Conservation (phyloP, 1,140 invertebrate species). For the Drosophila varians region DNA sequence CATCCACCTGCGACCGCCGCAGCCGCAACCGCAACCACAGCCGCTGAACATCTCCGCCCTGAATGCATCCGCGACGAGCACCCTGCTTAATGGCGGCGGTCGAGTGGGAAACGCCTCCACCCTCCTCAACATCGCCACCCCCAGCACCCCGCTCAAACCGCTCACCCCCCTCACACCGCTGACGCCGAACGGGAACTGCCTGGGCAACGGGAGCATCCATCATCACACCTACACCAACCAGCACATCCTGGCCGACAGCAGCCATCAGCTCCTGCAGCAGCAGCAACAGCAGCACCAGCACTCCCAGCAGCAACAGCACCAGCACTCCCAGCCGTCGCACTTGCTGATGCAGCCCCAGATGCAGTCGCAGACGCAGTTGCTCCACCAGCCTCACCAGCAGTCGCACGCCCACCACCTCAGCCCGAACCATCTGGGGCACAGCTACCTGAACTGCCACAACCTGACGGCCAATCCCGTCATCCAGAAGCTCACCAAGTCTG, state of each 20-base stretch:
- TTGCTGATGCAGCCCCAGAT: slow-evolving; percentile 7
- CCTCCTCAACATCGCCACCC: slow-evolving; percentile 68
- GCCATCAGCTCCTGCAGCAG: slow-evolving; percentile 36
- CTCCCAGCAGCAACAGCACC: slow-evolving; percentile 26
- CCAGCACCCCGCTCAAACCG: slow-evolving; percentile 39
- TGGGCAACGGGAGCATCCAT: slow-evolving; percentile 54
- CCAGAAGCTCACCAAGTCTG: slow-evolving; percentile 65
- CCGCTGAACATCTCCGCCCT: slow-evolving; percentile 89
- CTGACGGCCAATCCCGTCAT: slow-evolving; percentile 41
- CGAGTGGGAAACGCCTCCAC: slow-evolving; percentile 51
- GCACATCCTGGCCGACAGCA: slow-evolving; percentile 63
- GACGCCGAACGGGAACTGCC: slow-evolving; percentile 67
- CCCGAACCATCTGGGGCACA: slow-evolving; percentile 49
- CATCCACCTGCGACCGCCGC: slow-evolving; percentile 74
- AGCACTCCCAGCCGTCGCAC: slow-evolving; percentile 8
- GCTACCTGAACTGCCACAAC: slow-evolving; percentile 74
- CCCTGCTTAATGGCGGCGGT: slow-evolving; percentile 58
- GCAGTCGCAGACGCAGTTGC: slow-evolving; percentile 1
- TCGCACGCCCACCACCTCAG: slow-evolving; percentile 11
- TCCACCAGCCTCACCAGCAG: slow-evolving; percentile 7
- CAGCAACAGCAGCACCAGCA: slow-evolving; percentile 21
- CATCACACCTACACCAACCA: slow-evolving; percentile 79
- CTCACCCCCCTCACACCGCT: slow-evolving; percentile 59
- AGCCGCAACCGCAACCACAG: slow-evolving; percentile 79
- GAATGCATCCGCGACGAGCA: slow-evolving; percentile 64